Base-by-base conservation (phyloP, 1,140 invertebrate species). In the Kradibia gibbosae region DNA sequence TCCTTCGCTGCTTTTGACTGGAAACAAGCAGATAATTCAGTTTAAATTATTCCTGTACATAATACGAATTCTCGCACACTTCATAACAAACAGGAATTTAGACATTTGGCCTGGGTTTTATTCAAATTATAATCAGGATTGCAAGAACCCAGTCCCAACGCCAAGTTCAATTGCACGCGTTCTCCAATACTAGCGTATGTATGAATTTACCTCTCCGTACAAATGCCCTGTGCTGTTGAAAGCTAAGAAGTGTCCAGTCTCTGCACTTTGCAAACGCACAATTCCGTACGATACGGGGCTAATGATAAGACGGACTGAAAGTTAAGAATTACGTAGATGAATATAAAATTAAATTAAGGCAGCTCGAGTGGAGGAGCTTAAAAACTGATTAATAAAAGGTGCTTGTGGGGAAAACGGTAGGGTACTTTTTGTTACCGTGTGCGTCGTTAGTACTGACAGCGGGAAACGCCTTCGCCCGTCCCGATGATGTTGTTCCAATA, bases 211-310 rank as follows among this genome's bases (percentile, higher is more conserved):
- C 90, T 94, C 93, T 60, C 92, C 93, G 85, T 94, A 94, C 13
- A 95, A 86, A 65, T 91, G 89, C 55, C 94, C 94, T 85, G 93
- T 93, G 60, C 91, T 90, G 83, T 94, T 92, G 89, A 95, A 94
- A 22, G 93, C 94, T 28, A 95, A 86, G 82, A 92, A 95, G 2
- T 93, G 85, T 45, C 92, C 92, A 3, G 93, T 92, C 81, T 93
- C 89, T n/a, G 93, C 86, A 71, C 92, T 93, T 87, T 91, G 89
- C 71, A 95, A 93, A 83, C 91, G 88, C 31, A 95, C 91, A 84
- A 94, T 91, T 11, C 93, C 83, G 80, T 88, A 83, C 84, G 84
- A 71, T 87, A 93, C 91, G 3, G 92, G 90, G 53, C 89, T 91
- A 71, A 94, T 88, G 83, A 94, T 92, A 78, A 95, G 86, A 82